A percentile compares a stretch with the other conserved stretches of the same genome.
Conservation (phyloP, 2,797 vertebrate genomes). For the Linurgus olivaceus region DNA sequence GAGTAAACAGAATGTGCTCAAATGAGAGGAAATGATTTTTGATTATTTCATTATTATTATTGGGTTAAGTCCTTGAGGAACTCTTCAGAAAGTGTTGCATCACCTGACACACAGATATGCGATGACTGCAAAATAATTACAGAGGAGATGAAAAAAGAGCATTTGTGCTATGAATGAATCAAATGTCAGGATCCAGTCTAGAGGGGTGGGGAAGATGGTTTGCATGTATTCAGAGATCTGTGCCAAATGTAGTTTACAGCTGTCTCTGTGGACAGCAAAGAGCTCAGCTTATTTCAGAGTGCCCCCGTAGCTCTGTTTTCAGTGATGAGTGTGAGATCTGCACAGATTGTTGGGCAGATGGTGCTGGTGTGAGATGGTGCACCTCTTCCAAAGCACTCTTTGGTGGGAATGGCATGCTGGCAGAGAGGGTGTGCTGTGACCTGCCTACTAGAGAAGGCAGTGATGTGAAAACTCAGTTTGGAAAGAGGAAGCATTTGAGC, state of each 20-base stretch:
- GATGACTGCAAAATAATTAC: background rate
- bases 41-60: background rate
- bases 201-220: background rate
- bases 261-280: background rate
- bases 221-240: background rate
- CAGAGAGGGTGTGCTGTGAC: background rate
- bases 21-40: background rate
- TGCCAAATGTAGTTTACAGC: background rate
- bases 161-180: background rate
- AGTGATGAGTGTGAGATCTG: background rate
- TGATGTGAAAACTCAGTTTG: background rate
- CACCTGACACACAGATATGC: background rate
- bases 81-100: background rate
- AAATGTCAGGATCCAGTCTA: background rate
- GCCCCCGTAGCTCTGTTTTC: accelerated
- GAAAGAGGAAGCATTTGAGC: background rate
- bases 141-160: background rate
- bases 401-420: background rate
- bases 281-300: background rate
- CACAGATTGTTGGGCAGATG: background rate
- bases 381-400: background rate
- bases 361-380: background rate
- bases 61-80: background rate
- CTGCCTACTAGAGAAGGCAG: background rate
- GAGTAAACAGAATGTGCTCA: background rate